Base-by-base conservation (phyloP, 2,797 vertebrate species). In the Lepus townsendii region DNA sequence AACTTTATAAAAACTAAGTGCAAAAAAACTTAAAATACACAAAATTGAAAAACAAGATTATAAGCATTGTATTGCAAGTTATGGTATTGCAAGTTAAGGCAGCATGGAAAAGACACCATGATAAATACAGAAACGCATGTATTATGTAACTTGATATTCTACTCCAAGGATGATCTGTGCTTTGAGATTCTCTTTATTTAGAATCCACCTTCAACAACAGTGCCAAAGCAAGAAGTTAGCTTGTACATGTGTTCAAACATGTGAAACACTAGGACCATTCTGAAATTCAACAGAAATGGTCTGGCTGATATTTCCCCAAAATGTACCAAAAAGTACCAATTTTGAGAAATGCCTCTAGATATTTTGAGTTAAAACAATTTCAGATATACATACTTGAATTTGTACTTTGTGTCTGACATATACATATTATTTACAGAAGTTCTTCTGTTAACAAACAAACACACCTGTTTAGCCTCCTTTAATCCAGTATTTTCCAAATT, bases 251-350 rank as follows among this genome's bases (percentile, higher is more conserved):
- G 24, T 82, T 77, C 73, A 85, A 66, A 73, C 24, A 7, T 84
- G 20, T 77, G 42, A 90, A 62, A 22, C 72, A n/a, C 16, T 62
- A 94, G 10, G 24, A 84, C 16, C 5, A 63, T 72, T 68, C 20
- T 42, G 80, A 93, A 91, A 88, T 80, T 65, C 83, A 91, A 95
- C 32, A 95, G 75, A 91, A 91, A 91, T 20, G 32, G 50, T 83
- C 5, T 52, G 17, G 27, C 7, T 75, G 80, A 60, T 17, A 87
- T 20, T 62, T 78, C 16, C 20, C 76, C 80, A 75, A 63, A 68
- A 89, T 89, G 32, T 27, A 75, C 2, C 47, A 76, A 78, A 91
- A n/a, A 66, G 80, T 35, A 32, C 10, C 13, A 83, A 24, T 24
- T 16, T 7, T 60, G 7, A 10, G 6, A 93, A 85, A 79, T 12